Evolutionary conservation across 2,888 invertebrate genomes (phyloP).

Genomic region (Diabrotica balteata): DNA sequence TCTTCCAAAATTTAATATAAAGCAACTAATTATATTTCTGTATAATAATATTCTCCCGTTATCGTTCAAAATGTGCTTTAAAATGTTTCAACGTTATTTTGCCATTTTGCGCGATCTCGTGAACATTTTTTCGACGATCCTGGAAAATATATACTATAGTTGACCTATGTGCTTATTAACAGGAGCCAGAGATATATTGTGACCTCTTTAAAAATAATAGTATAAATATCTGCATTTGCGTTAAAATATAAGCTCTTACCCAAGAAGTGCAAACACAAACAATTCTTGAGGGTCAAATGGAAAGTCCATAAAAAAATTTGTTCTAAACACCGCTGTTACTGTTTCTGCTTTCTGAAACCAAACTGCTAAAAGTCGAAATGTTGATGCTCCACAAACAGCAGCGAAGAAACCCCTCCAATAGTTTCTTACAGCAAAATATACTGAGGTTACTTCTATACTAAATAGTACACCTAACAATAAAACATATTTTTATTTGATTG

Average conservation of each 20-base stretch:
- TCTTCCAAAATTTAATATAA: no score
- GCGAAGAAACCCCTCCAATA: constrained; percentile 99
- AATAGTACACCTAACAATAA: constrained; percentile 83
- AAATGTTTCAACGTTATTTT: no score
- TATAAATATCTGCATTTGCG: not conserved
- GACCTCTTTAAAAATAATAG: not conserved
- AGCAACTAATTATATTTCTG: no score
- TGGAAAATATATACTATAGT: no score
- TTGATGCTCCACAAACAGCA: constrained; percentile 96
- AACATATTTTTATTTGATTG: no score
- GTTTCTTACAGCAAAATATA: constrained; percentile 97
- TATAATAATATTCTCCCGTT: no score
- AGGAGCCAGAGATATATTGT: not conserved
- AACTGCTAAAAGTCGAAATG: constrained; percentile 91
- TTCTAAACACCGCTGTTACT: constrained; percentile 92
- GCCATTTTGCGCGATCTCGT: no score
- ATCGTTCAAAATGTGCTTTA: no score
- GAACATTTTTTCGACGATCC: no score
- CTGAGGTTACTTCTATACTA: constrained; percentile 98
- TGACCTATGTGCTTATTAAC: no score
- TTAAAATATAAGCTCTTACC: constrained; percentile 64
- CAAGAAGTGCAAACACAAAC: constrained; percentile 90
- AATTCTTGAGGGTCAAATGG: constrained; percentile 97
- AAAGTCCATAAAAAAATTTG: constrained; percentile 90
- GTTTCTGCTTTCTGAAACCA: constrained; percentile 95